Conservation (phyloP, 2,113 vertebrate genomes). For the Ameiurus melas region DNA sequence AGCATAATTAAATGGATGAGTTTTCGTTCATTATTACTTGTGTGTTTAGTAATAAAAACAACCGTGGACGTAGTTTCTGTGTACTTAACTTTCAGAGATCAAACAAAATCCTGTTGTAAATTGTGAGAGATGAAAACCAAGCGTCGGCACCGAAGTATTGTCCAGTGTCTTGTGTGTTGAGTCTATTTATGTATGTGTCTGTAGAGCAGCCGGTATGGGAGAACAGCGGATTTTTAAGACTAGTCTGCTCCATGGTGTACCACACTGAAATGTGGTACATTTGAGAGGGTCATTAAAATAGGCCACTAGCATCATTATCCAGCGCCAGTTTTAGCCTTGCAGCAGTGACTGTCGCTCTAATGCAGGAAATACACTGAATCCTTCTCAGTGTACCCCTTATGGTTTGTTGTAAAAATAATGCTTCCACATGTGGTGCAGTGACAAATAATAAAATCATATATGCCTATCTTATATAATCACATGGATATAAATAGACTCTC, state of each 20-base stretch:
- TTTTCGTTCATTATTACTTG: background rate
- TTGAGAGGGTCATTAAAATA: conserved; percentile 53
- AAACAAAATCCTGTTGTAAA: too few species aligned
- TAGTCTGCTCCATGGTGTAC: background rate
- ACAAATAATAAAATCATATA: conserved; percentile 39
- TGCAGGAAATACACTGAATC: conserved; percentile 41
- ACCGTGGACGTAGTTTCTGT: background rate
- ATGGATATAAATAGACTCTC: conserved; percentile 23
- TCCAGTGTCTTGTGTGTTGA: background rate
- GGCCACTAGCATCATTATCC: conserved; percentile 51
- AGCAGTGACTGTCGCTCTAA: conserved; percentile 52
- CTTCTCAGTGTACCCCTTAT: conserved; percentile 22
- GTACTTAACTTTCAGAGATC: background rate
- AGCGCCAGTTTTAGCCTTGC: conserved; percentile 51
- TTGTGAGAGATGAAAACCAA: too few species aligned
- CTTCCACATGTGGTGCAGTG: conserved; percentile 14
- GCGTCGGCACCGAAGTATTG: background rate
- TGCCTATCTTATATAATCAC: conserved; percentile 24
- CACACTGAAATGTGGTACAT: conserved; percentile 49
- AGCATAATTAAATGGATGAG: background rate
- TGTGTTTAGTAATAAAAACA: background rate
- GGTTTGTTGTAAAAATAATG: conserved; percentile 6
- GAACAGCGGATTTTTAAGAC: conserved; percentile 26
- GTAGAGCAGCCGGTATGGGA: conserved; percentile 27
- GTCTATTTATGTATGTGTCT: background rate